These are phyloP conservation scores for Malthinus seriepunctatus DNA, from an alignment of 2,888 invertebrate genomes.

Conservation along the genomic window DNA sequence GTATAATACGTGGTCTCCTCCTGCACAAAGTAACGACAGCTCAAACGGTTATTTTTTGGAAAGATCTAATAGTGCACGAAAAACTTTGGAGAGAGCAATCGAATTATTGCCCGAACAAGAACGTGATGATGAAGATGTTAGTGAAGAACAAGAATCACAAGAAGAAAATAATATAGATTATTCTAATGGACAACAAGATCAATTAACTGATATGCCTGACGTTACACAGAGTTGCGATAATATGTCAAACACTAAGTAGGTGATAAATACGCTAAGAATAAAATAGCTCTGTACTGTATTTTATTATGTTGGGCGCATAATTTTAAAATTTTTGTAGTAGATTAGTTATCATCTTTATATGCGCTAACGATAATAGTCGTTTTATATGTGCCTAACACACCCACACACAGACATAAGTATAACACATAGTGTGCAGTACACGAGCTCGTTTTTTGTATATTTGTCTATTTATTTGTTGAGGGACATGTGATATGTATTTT, in stretches of 20 bases:
- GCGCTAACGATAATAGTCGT: conserved; percentile 8
- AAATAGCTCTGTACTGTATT: conserved; percentile 16
- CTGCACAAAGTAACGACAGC: conserved; percentile 92
- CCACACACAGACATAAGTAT: background rate
- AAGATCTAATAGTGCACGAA: conserved; percentile 89
- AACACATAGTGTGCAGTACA: conserved; percentile 18
- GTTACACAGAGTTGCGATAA: conserved; percentile 46
- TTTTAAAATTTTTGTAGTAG: conserved; percentile 11
- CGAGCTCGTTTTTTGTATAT: conserved; percentile 32
- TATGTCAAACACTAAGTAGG: conserved; percentile 33
- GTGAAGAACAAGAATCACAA: conserved; percentile 50
- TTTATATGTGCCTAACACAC: conserved; percentile 21
- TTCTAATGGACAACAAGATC: conserved; percentile 38
- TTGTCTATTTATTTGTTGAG: conserved; percentile 41
- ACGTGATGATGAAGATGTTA: conserved; percentile 49
- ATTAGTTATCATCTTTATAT: conserved; percentile 10
- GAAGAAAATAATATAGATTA: conserved; percentile 43
- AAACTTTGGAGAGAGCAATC: conserved; percentile 79
- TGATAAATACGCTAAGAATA: conserved; percentile 12
- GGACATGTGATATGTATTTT: conserved; percentile 52
- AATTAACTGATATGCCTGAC: conserved; percentile 43
- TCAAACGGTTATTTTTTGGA: conserved; percentile 94
- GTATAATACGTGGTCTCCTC: conserved; percentile 93
- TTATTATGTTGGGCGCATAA: conserved; percentile 13
- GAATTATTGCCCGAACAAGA: conserved; percentile 72